Conservation (phyloP, 2,888 invertebrate species). For the Drosophila incognita region DNA sequence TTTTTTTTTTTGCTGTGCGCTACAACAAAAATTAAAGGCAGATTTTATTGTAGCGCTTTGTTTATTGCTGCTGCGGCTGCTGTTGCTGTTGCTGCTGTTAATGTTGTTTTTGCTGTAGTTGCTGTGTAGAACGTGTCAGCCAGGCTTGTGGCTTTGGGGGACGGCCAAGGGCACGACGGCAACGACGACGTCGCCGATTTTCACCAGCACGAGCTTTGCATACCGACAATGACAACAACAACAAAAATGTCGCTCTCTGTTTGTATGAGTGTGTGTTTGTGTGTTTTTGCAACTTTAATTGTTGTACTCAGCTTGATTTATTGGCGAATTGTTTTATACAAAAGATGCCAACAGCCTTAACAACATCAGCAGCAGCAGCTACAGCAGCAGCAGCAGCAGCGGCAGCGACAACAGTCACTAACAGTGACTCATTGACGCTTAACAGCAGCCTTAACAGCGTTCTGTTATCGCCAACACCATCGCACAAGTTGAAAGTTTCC, state of each 20-base stretch:
- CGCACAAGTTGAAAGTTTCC: slow-evolving; percentile 70
- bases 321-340: slow-evolving; percentile 77
- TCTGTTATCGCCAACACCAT: slow-evolving; percentile 73
- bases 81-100: slow-evolving; percentile 34
- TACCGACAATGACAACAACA: slow-evolving; percentile 66
- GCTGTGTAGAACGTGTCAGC: slow-evolving; percentile 78
- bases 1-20: slow-evolving; percentile 22
- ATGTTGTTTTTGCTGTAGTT: slow-evolving; percentile 40
- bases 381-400: slow-evolving; percentile 30
- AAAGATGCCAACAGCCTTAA: slow-evolving; percentile 69
- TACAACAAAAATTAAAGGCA: slow-evolving; percentile 62
- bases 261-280: slow-evolving; percentile 37
- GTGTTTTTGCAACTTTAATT: slow-evolving; percentile 79
- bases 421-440: slow-evolving; percentile 61
- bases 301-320: slow-evolving; percentile 79
- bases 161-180: slow-evolving; percentile 75
- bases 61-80: slow-evolving; percentile 48
- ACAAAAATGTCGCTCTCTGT: slow-evolving; percentile 60
- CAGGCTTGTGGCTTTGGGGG: slow-evolving; percentile 65
- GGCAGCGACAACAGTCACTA: slow-evolving; percentile 16
- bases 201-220: slow-evolving; percentile 81
- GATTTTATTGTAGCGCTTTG: slow-evolving; percentile 66
- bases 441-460: slow-evolving; percentile 58
- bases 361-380: slow-evolving; percentile 27
- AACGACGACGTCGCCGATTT: slow-evolving; percentile 62